Percentiles rank a stretch among this genome's conserved stretches.
phyloP scores from a whole-genome alignment of 2,888 invertebrate genomes.

The Psylliodes chrysocephalus region DNA sequence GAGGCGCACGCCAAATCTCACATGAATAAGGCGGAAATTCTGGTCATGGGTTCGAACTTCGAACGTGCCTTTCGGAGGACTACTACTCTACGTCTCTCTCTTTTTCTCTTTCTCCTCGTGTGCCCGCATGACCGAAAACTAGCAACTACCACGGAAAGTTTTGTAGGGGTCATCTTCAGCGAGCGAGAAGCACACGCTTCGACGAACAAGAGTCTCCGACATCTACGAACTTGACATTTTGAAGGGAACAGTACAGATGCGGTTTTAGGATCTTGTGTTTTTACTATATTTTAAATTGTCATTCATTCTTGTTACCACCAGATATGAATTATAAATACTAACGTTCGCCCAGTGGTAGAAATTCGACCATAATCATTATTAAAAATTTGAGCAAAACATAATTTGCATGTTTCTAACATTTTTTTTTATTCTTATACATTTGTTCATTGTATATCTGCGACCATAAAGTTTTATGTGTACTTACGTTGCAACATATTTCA shows the following conservation, averaged over 20 bases:
- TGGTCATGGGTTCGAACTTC: constrained; percentile 26
- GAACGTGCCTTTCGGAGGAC: constrained; percentile 19
- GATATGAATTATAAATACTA: no score
- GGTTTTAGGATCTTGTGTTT: no score
- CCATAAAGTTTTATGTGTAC: no score
- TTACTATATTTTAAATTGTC: no score
- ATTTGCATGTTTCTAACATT: no score
- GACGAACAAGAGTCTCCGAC: constrained; percentile 57
- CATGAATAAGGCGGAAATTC: constrained; percentile 29
- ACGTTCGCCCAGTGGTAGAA: no score
- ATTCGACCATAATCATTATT: no score
- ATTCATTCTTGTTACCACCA: no score
- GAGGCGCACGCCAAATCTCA: constrained; percentile 24
- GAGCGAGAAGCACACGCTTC: constrained; percentile 46
- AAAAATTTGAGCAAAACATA: no score
- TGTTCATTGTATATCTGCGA: no score
- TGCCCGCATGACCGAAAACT: constrained; percentile 31
- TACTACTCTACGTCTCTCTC: constrained; percentile 4
- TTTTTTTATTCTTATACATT: no score
- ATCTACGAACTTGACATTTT: constrained; percentile 37
- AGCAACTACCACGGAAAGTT: constrained; percentile 25
- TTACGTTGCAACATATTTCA: no score
- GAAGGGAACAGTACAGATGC: constrained; percentile 12
- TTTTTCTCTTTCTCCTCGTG: background rate
- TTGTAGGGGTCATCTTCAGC: constrained; percentile 45